A percentile compares a stretch with the other conserved stretches of the same genome.
These are phyloP conservation scores for Mus pahari DNA, from an alignment of 2,113 vertebrate species.

Conservation along the genomic window DNA sequence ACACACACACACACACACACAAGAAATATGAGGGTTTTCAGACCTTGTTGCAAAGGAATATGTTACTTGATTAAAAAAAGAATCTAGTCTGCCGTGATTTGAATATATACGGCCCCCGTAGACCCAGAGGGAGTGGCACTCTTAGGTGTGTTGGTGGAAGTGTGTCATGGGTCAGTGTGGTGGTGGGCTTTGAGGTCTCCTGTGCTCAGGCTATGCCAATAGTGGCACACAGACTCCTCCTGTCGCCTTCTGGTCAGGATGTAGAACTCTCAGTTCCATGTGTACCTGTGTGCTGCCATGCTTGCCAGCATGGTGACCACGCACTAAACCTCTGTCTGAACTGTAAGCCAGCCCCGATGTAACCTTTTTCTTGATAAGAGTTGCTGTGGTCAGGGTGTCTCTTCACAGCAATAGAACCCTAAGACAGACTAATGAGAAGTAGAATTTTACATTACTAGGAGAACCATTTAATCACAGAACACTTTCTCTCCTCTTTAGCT, in stretches of 20 bases:
- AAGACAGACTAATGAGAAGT: neutral
- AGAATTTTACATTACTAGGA: constrained; percentile 15
- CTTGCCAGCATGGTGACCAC: neutral
- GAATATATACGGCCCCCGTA: neutral
- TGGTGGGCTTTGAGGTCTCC: neutral
- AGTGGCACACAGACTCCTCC: neutral
- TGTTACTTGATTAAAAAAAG: constrained; percentile 25
- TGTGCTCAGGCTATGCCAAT: neutral
- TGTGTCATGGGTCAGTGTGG: neutral
- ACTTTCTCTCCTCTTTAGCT: constrained; percentile 49
- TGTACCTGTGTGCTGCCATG: neutral
- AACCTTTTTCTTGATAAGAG: neutral
- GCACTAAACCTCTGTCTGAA: neutral
- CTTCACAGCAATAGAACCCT: neutral
- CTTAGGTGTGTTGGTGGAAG: neutral
- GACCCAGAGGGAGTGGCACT: neutral
- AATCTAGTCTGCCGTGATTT: neutral
- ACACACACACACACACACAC: neutral
- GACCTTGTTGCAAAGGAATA: constrained; percentile 16
- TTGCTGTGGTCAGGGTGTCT: neutral
- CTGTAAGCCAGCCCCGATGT: neutral
- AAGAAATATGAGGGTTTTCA: neutral
- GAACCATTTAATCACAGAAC: constrained; percentile 32
- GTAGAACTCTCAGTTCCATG: neutral
- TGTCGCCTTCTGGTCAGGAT: neutral